Conservation (phyloP, 2,888 invertebrate species). For the Furcula furcula region DNA sequence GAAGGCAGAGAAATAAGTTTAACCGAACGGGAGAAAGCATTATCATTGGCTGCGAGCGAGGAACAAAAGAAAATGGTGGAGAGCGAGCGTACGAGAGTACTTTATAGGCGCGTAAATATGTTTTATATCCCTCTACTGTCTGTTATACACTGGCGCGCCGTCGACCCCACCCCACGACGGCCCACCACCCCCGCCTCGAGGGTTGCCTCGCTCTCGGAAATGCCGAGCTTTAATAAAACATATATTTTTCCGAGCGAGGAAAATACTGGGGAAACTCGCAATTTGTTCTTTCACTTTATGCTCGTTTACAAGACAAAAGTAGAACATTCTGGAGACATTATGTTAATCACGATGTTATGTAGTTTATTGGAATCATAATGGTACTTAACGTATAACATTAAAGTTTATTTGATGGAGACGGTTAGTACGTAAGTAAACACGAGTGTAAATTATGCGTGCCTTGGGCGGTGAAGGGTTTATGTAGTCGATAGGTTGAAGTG, state of each 20-base stretch:
- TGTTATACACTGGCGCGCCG: slow-evolving; percentile 80
- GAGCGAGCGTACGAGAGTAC: slow-evolving; percentile 80
- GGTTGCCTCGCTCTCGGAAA: slow-evolving; percentile 79
- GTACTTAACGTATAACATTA: slow-evolving; percentile 32
- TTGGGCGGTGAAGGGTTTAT: slow-evolving; percentile 41
- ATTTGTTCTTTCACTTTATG: slow-evolving; percentile 83
- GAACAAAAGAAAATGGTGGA: slow-evolving; percentile 81
- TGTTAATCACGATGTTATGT: slow-evolving; percentile 77
- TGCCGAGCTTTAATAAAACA: slow-evolving; percentile 83
- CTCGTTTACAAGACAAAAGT: slow-evolving; percentile 82
- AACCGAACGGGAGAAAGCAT: slow-evolving; percentile 79
- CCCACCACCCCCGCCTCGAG: slow-evolving; percentile 59
- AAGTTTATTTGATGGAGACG: slow-evolving; percentile 17
- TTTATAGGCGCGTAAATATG: slow-evolving; percentile 83
- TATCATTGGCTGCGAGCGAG: slow-evolving; percentile 79
- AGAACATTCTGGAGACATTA: slow-evolving; percentile 80
- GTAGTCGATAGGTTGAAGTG: slow-evolving; percentile 50
- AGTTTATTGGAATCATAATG: slow-evolving; percentile 53
- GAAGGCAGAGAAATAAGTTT: slow-evolving; percentile 78
- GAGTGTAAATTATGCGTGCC: slow-evolving; percentile 50
- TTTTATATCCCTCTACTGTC: slow-evolving; percentile 82
- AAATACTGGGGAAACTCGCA: slow-evolving; percentile 82
- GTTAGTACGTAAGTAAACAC: slow-evolving; percentile 34
- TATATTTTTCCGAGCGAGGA: slow-evolving; percentile 82
- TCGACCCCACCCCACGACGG: slow-evolving; percentile 50